phyloP scores from a whole-genome alignment of 2,797 vertebrate species.

The Phoxinus dragarum region DNA sequence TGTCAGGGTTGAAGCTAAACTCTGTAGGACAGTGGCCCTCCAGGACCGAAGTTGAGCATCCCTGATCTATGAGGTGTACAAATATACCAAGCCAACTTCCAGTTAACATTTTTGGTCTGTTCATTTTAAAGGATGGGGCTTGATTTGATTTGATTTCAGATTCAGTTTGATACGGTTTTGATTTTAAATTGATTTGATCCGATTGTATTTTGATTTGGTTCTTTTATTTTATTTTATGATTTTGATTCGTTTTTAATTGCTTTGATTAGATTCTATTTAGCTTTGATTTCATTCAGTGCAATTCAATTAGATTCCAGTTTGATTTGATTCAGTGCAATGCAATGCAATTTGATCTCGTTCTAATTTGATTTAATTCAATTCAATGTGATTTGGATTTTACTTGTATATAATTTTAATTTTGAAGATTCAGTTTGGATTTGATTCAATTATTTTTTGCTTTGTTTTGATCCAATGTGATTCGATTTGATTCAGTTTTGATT shows the following conservation, averaged over 20 bases:
- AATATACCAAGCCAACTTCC: background rate
- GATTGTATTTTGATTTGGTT: background rate
- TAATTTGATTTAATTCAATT: background rate
- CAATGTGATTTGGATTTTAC: background rate
- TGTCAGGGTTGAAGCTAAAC: too few species aligned
- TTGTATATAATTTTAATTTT: too few species aligned
- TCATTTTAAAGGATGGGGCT: background rate
- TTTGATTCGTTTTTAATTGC: background rate
- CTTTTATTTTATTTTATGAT: background rate
- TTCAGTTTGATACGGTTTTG: background rate
- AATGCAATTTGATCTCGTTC: background rate
- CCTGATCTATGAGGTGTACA: background rate
- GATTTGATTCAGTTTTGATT: background rate
- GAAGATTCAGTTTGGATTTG: background rate
- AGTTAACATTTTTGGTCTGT: background rate
- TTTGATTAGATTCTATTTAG: background rate
- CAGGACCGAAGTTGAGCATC: too few species aligned
- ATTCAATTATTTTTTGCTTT: background rate
- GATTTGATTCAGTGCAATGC: background rate
- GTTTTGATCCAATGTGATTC: background rate
- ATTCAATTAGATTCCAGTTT: background rate
- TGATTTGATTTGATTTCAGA: background rate
- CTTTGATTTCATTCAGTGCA: background rate
- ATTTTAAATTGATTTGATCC: background rate
- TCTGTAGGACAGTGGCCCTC: too few species aligned